A percentile compares a stretch with the other conserved stretches of the same genome.
These are phyloP conservation scores for Drosophila demipolita DNA, from an alignment of 2,888 invertebrate genomes.

Conservation along the genomic window DNA sequence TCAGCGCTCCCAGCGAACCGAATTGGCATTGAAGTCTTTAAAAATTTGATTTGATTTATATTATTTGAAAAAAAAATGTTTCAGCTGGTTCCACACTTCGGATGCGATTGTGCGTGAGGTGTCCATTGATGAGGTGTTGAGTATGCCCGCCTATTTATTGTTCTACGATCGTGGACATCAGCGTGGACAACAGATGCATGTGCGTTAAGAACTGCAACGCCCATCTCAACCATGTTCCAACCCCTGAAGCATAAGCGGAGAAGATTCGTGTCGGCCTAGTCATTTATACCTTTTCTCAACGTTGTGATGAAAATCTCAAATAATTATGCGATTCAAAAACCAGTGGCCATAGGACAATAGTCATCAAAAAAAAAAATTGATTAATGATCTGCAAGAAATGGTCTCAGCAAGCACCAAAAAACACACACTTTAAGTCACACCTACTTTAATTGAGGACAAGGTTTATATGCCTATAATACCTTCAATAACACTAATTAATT, in stretches of 20 bases:
- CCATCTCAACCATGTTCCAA: neutral
- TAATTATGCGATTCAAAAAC: constrained; percentile 21
- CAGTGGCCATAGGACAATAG: constrained; percentile 45
- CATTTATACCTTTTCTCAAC: constrained; percentile 43
- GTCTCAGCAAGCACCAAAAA: constrained; percentile 59
- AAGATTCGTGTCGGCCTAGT: constrained; percentile 49
- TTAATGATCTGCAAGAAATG: constrained; percentile 28
- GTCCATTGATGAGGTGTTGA: constrained; percentile 92
- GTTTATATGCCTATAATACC: constrained; percentile 12
- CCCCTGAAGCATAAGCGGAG: neutral
- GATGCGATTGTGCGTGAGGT: constrained; percentile 94
- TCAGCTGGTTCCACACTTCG: constrained; percentile 94
- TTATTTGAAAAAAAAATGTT: neutral
- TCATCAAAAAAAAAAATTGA: constrained; percentile 8
- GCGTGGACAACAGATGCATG: constrained; percentile 54
- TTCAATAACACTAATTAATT: constrained; percentile 14
- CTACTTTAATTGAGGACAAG: constrained; percentile 16
- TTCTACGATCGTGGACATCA: constrained; percentile 91
- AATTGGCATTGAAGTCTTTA: neutral
- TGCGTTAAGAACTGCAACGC: constrained; percentile 18
- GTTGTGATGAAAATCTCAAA: constrained; percentile 44
- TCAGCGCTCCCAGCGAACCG: neutral
- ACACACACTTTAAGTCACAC: constrained; percentile 3
- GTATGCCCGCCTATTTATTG: constrained; percentile 95
- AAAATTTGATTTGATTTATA: neutral